Evolutionary conservation across 2,797 vertebrate genomes (phyloP).

Genomic region (Tenualosa ilisha): DNA sequence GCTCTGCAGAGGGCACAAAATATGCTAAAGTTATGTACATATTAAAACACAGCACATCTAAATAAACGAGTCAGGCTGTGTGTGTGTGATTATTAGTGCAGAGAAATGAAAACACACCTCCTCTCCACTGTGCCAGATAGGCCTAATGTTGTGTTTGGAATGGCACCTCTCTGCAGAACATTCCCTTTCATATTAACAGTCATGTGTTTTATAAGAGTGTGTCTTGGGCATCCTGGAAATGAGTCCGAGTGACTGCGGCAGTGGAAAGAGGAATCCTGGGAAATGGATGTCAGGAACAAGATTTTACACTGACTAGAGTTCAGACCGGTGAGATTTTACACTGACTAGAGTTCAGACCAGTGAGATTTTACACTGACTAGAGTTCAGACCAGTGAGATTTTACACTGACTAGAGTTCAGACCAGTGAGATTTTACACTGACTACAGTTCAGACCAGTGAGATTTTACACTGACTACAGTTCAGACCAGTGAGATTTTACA

Average conservation of each 20-base stretch:
- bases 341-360: too few species aligned
- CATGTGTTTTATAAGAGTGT: background rate
- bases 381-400: too few species aligned
- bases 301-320: too few species aligned
- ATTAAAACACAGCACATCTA: slow-evolving; percentile 51
- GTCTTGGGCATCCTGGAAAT: too few species aligned
- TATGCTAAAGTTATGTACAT: slow-evolving; percentile 46
- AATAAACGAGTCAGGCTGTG: slow-evolving; percentile 42
- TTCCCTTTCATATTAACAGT: background rate
- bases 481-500: background rate
- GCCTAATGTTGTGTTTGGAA: slow-evolving; percentile 25
- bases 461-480: too few species aligned
- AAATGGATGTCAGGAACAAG: too few species aligned
- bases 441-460: too few species aligned
- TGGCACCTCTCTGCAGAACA: background rate
- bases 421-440: too few species aligned
- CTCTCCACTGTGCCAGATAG: slow-evolving; percentile 31
- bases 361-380: too few species aligned
- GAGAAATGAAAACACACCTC: slow-evolving; percentile 30
- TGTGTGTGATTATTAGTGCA: slow-evolving; percentile 26
- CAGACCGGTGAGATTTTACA: background rate
- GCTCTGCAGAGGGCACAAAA: slow-evolving; percentile 36
- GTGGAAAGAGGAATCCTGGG: too few species aligned
- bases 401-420: too few species aligned
- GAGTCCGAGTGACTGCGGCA: too few species aligned